A percentile compares a stretch with the other conserved stretches of the same genome.
These are phyloP conservation scores for Limenitis camilla DNA, from an alignment of 2,888 invertebrate genomes.

Conservation along the genomic window DNA sequence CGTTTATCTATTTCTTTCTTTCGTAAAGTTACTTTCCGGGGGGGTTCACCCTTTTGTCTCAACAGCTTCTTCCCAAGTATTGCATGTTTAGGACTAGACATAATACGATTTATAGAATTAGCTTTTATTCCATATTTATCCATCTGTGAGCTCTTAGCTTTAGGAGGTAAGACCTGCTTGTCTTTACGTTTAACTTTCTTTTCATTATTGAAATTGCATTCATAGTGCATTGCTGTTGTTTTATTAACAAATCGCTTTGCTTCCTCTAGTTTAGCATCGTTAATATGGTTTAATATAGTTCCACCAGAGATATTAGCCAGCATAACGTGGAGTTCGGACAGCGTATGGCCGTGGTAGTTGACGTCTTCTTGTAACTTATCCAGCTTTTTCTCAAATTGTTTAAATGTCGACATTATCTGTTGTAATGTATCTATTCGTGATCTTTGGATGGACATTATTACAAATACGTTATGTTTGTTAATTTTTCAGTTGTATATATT, in stretches of 20 bases:
- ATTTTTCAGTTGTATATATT: background rate
- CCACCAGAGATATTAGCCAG: slow-evolving; percentile 38
- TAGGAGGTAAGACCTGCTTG: slow-evolving; percentile 29
- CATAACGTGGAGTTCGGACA: slow-evolving; percentile 44
- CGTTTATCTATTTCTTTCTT: slow-evolving; percentile 33
- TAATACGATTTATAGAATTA: background rate
- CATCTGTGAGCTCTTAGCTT: slow-evolving; percentile 31
- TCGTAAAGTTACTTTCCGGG: slow-evolving; percentile 33
- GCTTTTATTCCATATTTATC: slow-evolving; percentile 26
- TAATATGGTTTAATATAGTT: slow-evolving; percentile 22
- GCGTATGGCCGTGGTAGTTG: slow-evolving; percentile 43
- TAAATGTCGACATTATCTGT: slow-evolving; percentile 41
- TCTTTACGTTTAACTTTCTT: slow-evolving; percentile 31
- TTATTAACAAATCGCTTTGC: slow-evolving; percentile 27
- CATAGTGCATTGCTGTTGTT: slow-evolving; percentile 35
- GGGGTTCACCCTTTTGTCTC: slow-evolving; percentile 32
- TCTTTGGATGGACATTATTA: slow-evolving; percentile 29
- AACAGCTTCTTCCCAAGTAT: slow-evolving; percentile 23
- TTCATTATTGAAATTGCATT: slow-evolving; percentile 23
- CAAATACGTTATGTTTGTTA: background rate
- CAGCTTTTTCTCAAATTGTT: slow-evolving; percentile 49
- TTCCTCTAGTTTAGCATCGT: slow-evolving; percentile 27
- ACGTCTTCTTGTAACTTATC: slow-evolving; percentile 54
- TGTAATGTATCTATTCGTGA: slow-evolving; percentile 38
- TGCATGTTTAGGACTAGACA: slow-evolving; percentile 25